phyloP scores from a whole-genome alignment of 2,888 invertebrate genomes.

The Gymnosoma rotundatum region DNA sequence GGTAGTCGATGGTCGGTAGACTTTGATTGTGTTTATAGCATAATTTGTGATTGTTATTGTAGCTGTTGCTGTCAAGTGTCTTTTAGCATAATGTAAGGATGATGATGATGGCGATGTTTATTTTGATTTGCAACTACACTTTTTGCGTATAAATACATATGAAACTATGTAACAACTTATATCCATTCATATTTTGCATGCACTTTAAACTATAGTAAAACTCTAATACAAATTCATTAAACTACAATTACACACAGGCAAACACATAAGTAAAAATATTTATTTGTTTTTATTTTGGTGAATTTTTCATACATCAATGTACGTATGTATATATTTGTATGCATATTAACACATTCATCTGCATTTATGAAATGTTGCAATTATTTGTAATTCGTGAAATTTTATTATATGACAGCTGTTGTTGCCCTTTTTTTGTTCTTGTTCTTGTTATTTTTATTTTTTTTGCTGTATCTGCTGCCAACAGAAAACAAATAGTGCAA shows the following conservation, averaged over 20 bases:
- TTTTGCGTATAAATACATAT: conserved; percentile 20
- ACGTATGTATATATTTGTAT: conserved; percentile 19
- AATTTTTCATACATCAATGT: conserved; percentile 51
- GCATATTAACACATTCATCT: conserved; percentile 55
- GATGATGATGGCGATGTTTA: conserved; percentile 32
- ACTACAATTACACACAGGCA: conserved; percentile 3
- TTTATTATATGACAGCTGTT: conserved; percentile 81
- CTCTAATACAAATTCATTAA: background rate
- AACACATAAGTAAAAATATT: conserved; percentile 17
- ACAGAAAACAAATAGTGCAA: conserved; percentile 26
- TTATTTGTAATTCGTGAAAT: conserved; percentile 76
- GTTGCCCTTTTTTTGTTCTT: conserved; percentile 68
- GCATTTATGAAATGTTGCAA: conserved; percentile 71
- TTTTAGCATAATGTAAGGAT: conserved; percentile 61
- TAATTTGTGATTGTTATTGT: conserved; percentile 15
- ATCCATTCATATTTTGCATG: conserved; percentile 50
- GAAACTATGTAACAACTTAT: conserved; percentile 57
- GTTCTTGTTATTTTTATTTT: too few relatives aligned
- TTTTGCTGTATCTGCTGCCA: conserved; percentile 42
- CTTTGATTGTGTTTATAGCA: too few relatives aligned
- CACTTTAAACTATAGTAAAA: conserved; percentile 35
- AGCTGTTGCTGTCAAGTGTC: conserved; percentile 63
- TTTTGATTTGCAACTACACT: conserved; percentile 49
- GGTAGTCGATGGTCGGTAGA: too few relatives aligned
- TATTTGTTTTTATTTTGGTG: conserved; percentile 32